Evolutionary conservation across 2,888 invertebrate species (phyloP).

Genomic region (Gortyna flavago): DNA sequence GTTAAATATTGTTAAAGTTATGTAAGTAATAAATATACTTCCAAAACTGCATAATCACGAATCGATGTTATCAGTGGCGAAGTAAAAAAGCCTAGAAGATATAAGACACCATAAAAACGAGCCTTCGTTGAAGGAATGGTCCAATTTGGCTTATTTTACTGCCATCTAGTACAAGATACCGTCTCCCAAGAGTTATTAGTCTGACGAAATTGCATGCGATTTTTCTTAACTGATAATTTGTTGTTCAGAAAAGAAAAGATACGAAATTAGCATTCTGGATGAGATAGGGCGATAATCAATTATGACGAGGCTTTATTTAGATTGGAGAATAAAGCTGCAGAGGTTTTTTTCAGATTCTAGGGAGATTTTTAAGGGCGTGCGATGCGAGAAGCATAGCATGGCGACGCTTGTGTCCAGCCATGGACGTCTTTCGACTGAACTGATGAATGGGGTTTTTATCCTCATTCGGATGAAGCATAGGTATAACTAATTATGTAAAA

Average conservation of each 20-base stretch:
- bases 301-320: conserved; percentile 40
- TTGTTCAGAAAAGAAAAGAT: conserved; percentile 63
- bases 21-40: conserved; percentile 12
- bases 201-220: conserved; percentile 80
- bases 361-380: background rate
- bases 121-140: conserved; percentile 77
- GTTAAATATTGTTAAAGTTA: background rate
- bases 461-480: background rate
- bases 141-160: conserved; percentile 87
- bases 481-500: too few species aligned
- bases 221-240: conserved; percentile 80
- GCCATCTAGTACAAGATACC: conserved; percentile 81
- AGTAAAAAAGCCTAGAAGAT: conserved; percentile 76
- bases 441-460: background rate
- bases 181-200: conserved; percentile 82
- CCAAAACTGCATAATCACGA: conserved; percentile 45
- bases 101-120: conserved; percentile 80
- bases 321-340: background rate
- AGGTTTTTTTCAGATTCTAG: background rate
- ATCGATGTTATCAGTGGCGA: conserved; percentile 74
- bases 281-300: conserved; percentile 56
- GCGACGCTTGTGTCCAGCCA: background rate
- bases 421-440: too few species aligned
- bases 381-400: too few species aligned
- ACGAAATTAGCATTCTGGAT: conserved; percentile 58